Base-by-base conservation (phyloP, 2,888 invertebrate genomes). In the Erebia palarica region DNA sequence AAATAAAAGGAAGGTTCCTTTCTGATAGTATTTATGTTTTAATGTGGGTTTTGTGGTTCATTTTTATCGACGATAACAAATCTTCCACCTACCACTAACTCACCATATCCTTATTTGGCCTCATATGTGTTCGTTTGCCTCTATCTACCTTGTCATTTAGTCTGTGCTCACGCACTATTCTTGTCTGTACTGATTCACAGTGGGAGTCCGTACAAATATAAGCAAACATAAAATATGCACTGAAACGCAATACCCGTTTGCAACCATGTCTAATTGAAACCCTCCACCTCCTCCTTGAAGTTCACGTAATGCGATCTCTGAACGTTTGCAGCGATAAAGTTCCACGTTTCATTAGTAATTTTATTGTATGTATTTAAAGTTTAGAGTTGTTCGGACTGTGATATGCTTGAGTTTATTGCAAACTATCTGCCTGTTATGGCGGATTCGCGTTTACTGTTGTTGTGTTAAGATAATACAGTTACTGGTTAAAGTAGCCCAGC, bases 101-200 rank as follows among this genome's bases (percentile, higher is more conserved):
- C 11, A 13, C 13, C 13, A 47, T 47, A 13, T 47, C 11, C 47
- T 11, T 11, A 44, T 16, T 16, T 16, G 53, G n/a, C 9, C 4
- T 57, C 57, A 21, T 7, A 10, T 13, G 13, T 13, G 4, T 10
- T 4, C 9, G 10, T 9, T 11, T 57, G n/a, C n/a, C 10, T 60
- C 42, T 44, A 44, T 60, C 60, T 27, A 60, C 44, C 3, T 13
- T 21, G 14, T 14, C 14, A 13, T 47, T 14, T 14, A 63, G 21
- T 63, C 63, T 49, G 77, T 78, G 77, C 76, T 75, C 70, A 72
- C 68, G 68, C 74, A 79, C 83, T 88, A 87, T 88, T 88, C 79
- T 80, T 67, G 84, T 81, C 78, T 70, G 71, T 73, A 81, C 79
- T 82, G 86, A 86, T 83, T 84, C 89, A 82, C 84, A 81, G 89